Evolutionary conservation across 2,888 invertebrate species (phyloP), one percentile per base, ranked within the genome.

Genomic region (Dinocampus coccinellae): DNA sequence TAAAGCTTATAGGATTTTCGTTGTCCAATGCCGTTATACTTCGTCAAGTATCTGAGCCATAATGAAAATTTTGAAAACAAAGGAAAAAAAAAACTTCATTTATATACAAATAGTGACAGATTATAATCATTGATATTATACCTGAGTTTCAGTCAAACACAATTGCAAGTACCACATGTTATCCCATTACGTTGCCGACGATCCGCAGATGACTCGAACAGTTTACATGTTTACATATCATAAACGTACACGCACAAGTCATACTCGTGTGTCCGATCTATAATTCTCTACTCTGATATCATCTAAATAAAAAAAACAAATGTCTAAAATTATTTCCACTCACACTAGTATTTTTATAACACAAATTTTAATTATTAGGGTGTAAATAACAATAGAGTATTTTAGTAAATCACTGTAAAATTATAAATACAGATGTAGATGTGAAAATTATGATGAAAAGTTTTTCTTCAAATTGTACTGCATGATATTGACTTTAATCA

Each of bases 161-260:
- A 62, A 24, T 29, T 52, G 39, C 3, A 47, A 20, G 9, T 20
- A 10, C 24, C 39, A 53, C 69, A 80, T 86, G 80, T 13, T 81
- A 73, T 76, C 82, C 83, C 78, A 77, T 73, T 85, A 76, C 70
- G 77, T 80, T 78, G 78, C 77, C 81, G 83, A 83, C 82, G 78
- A 81, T 77, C 83, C 83, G 85, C 84, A 86, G 84, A 86, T 84
- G 85, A 85, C 83, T 85, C 84, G 85, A 84, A 82, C 85, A 85
- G 83, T 85, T 81, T 80, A 81, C 79, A 80, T 82, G 80, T 6
- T 24, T 80, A 77, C 78, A 74, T 79, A 74, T 73, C 75, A 61
- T 24, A 52, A 68, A 33, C 20, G 9, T 26, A 39, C 24, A 34
- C 11, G 36, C 33, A 36, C 58, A 33, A 24, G 9, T 55, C 22